Conservation (phyloP, 2,888 invertebrate genomes). For the Torymus aiolomorphi region DNA sequence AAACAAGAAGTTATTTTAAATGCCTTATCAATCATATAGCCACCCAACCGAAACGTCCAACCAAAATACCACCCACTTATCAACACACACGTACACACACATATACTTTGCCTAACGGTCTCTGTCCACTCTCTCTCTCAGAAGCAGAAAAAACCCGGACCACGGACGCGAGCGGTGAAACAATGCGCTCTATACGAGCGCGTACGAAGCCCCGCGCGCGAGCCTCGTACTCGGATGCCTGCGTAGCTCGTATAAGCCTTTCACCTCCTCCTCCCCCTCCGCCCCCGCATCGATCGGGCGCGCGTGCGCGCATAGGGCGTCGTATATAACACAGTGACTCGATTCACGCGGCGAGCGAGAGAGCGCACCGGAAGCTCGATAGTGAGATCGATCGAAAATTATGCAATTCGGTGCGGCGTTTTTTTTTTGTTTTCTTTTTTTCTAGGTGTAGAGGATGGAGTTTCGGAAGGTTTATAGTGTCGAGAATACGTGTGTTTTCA, state of each 20-base stretch:
- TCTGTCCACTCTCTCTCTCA: too few species aligned
- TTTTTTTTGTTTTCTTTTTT: background rate
- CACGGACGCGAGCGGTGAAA: background rate
- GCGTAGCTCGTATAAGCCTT: constrained; percentile 23
- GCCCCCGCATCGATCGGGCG: constrained; percentile 35
- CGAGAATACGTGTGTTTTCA: too few species aligned
- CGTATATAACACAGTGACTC: constrained; percentile 41
- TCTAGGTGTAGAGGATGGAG: background rate
- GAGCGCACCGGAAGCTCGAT: constrained; percentile 16
- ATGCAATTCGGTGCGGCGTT: constrained; percentile 1
- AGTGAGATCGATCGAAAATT: constrained; percentile 25
- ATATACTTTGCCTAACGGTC: too few species aligned
- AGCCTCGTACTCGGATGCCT: background rate
- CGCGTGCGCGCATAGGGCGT: background rate
- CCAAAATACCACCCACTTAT: too few species aligned
- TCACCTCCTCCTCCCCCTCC: constrained; percentile 8
- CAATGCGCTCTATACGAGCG: constrained; percentile 27
- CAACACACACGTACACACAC: too few species aligned
- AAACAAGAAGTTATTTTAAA: too few species aligned
- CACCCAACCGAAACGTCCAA: too few species aligned
- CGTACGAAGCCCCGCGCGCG: constrained; percentile 19
- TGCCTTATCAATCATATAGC: too few species aligned
- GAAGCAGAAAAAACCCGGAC: too few species aligned
- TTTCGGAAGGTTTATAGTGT: too few species aligned
- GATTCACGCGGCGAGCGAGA: background rate